Evolutionary conservation across 2,797 vertebrate species (phyloP).

Genomic region (Spondyliosoma cantharus): DNA sequence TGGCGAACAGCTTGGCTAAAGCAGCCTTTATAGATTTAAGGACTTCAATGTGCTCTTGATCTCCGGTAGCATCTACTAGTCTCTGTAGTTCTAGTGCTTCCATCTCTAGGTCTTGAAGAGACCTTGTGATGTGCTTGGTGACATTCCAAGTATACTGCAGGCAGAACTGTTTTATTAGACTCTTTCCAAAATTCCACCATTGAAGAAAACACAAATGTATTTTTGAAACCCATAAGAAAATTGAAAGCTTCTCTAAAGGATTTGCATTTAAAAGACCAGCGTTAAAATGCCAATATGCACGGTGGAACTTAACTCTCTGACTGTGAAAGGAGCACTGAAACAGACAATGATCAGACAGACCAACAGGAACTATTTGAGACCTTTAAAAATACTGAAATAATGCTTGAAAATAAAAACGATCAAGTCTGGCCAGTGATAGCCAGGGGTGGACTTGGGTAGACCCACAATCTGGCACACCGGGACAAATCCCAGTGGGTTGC

Average conservation of each 20-base stretch:
- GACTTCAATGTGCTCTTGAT: background rate
- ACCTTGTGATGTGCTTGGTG: background rate
- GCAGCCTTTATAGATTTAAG: background rate
- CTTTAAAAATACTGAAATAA: too few species aligned
- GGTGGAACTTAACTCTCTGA: background rate
- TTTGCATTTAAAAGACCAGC: too few species aligned
- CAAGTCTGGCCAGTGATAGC: too few species aligned
- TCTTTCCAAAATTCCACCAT: background rate
- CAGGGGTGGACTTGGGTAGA: too few species aligned
- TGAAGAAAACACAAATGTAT: background rate
- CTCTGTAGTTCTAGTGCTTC: background rate
- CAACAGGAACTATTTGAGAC: background rate
- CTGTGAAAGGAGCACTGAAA: background rate
- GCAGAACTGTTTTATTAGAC: background rate
- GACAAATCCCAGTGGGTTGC: too few species aligned
- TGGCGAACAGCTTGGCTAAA: background rate
- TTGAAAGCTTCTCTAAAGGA: background rate
- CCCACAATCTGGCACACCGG: too few species aligned
- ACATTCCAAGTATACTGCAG: background rate
- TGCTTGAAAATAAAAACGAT: too few species aligned
- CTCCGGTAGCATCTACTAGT: background rate
- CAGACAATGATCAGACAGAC: background rate
- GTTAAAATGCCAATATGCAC: background rate
- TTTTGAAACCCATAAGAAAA: background rate
- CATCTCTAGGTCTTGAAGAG: background rate